Evolutionary conservation across 2,797 vertebrate genomes (phyloP), one percentile per base, ranked within the genome.

Genomic region (Sebastes oblongus): DNA sequence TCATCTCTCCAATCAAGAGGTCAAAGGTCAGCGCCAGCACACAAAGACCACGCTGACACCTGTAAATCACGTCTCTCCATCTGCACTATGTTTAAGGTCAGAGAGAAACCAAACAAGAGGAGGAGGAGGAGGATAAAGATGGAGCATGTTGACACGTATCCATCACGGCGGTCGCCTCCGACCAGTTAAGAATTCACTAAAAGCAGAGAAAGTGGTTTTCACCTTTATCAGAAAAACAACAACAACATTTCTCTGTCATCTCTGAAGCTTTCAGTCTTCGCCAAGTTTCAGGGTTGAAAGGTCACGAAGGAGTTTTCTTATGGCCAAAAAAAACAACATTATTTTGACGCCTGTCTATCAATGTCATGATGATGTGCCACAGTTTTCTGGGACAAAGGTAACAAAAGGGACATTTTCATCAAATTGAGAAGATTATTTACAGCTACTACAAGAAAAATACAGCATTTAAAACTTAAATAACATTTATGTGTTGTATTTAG

Each of bases 1-100:
- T 66, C 29, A 8, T 52, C 75, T 24, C 66, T 16, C n/a, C 14
- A 18, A 68, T 73, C 58, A 42, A 42, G 32, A 72, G 88, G 10
- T 88, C 84, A 90, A 72, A 86, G 86, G 90, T 90, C 82, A 59
- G 13, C 56, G 3, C 67, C 61, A 5, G 58, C 72, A 32, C 72
- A 68, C 75, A 80, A 11, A 77, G 62, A 20, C 30, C 30, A 14
- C 16, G 3, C 59, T 8, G 77, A 88, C 80, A 74, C 27, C 80
- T 64, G 86, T 68, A 82, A 80, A 22, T 84, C 81, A 67, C 22
- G 7, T 18, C 27, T 72, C 77, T 22, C 2, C 36, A 39, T 60
- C 55, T 78, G 39, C 34, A 20, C 50, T 8, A 1, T 22, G 72
- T 75, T 72, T 74, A 4, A 68, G 50, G 14, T 61, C 50, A 39